These are phyloP conservation scores for Nomada ruficornis DNA, from an alignment of 2,888 invertebrate species.

Conservation along the genomic window DNA sequence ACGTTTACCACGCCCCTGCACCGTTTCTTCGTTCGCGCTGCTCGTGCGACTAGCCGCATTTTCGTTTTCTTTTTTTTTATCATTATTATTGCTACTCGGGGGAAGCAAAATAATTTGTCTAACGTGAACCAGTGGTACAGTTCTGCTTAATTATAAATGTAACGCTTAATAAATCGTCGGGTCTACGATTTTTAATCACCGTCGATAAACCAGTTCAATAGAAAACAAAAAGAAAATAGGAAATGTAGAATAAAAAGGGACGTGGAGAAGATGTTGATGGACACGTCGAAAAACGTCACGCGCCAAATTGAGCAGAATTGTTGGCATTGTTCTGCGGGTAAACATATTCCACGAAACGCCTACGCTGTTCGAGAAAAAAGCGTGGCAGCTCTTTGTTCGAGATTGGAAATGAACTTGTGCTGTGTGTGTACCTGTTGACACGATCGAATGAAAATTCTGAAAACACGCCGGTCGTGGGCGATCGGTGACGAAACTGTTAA, in stretches of 20 bases:
- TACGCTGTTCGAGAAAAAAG: slow-evolving; percentile 1
- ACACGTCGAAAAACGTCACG: background rate
- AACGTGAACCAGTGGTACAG: too few relatives aligned
- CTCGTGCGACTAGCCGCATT: background rate
- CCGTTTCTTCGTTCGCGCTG: background rate
- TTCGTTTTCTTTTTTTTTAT: background rate
- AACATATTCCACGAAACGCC: slow-evolving; percentile 5
- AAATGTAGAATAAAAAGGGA: too few relatives aligned
- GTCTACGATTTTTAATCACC: too few relatives aligned
- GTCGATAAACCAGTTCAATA: too few relatives aligned
- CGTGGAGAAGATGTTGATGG: too few relatives aligned
- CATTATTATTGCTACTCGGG: too few relatives aligned
- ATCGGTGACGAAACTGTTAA: slow-evolving; percentile 36
- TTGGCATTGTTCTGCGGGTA: background rate
- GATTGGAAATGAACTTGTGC: background rate
- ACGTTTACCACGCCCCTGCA: slow-evolving; percentile 1
- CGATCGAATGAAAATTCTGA: slow-evolving; percentile 28
- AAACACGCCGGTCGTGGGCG: slow-evolving; percentile 12
- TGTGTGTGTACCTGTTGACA: slow-evolving; percentile 7
- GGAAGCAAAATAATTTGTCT: too few relatives aligned
- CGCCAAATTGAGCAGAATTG: slow-evolving; percentile 10
- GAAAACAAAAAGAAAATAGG: too few relatives aligned
- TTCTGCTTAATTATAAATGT: too few relatives aligned
- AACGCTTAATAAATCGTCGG: too few relatives aligned
- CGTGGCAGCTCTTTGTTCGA: slow-evolving; percentile 1